A percentile compares a stretch with the other conserved stretches of the same genome.
phyloP scores from a whole-genome alignment of 2,113 vertebrate genomes.

The Camelus bactrianus region DNA sequence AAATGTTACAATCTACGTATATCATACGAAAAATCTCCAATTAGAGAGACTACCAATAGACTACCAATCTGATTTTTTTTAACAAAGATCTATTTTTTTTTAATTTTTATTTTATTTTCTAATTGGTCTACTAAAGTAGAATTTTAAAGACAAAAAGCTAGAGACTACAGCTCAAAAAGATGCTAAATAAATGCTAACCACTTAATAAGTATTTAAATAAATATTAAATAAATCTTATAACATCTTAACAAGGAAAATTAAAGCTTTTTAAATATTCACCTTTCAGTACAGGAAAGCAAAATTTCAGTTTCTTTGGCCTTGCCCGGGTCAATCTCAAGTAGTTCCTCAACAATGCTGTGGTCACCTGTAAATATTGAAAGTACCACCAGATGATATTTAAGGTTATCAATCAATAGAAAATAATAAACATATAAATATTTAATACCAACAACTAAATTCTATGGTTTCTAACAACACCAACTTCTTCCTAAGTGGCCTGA shows the following conservation, averaged over 20 bases:
- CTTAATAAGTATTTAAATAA: neutral
- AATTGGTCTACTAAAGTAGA: neutral
- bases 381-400: neutral
- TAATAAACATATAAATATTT: neutral
- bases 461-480: neutral
- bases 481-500: neutral
- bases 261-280: slow-evolving; percentile 79
- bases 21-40: slow-evolving; percentile 37
- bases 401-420: neutral
- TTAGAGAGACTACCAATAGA: too few species aligned
- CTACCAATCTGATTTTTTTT: neutral
- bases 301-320: slow-evolving; percentile 80
- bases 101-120: slow-evolving; percentile 33
- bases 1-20: neutral
- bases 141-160: slow-evolving; percentile 50
- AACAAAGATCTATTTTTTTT: neutral
- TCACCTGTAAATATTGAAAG: slow-evolving; percentile 58
- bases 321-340: slow-evolving; percentile 83
- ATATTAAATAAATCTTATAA: neutral
- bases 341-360: slow-evolving; percentile 47
- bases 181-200: neutral
- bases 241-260: slow-evolving; percentile 25
- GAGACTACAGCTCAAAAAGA: neutral
- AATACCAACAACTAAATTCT: neutral
- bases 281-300: slow-evolving; percentile 85